phyloP scores from a whole-genome alignment of 2,113 vertebrate species.

The Colossoma macropomum region DNA sequence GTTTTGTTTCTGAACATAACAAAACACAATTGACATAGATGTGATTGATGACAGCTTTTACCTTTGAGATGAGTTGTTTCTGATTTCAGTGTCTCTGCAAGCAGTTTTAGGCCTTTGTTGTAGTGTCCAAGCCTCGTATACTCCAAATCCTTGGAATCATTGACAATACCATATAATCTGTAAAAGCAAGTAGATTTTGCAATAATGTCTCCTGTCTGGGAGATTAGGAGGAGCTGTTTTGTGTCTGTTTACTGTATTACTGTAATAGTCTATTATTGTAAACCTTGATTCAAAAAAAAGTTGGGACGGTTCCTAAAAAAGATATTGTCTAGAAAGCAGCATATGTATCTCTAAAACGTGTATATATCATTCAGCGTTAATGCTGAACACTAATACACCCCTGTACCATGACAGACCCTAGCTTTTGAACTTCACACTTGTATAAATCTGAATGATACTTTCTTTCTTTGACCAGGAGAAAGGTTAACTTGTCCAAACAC shows the following conservation, averaged over 20 bases:
- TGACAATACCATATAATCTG: constrained; percentile 82
- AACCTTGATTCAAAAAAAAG: no score
- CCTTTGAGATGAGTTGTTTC: constrained; percentile 78
- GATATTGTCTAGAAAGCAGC: no score
- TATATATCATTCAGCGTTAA: no score
- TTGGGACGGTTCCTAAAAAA: no score
- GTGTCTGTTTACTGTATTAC: neutral
- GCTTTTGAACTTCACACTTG: no score
- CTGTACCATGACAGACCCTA: no score
- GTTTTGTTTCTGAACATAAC: neutral
- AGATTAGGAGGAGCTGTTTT: neutral
- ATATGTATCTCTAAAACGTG: no score
- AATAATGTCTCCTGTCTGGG: neutral
- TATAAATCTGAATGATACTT: no score
- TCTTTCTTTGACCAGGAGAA: no score
- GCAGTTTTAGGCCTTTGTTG: constrained; percentile 82
- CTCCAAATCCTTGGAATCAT: constrained; percentile 76
- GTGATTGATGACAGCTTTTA: constrained; percentile 34
- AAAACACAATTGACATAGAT: neutral
- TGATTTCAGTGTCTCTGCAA: constrained; percentile 79
- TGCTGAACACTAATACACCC: no score
- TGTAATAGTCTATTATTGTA: neutral
- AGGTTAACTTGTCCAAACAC: no score
- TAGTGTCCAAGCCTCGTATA: constrained; percentile 77
- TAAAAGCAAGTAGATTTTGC: constrained; percentile 20